These are phyloP conservation scores for Oxygymnocypris stewartii DNA, from an alignment of 2,113 vertebrate species.

Conservation along the genomic window DNA sequence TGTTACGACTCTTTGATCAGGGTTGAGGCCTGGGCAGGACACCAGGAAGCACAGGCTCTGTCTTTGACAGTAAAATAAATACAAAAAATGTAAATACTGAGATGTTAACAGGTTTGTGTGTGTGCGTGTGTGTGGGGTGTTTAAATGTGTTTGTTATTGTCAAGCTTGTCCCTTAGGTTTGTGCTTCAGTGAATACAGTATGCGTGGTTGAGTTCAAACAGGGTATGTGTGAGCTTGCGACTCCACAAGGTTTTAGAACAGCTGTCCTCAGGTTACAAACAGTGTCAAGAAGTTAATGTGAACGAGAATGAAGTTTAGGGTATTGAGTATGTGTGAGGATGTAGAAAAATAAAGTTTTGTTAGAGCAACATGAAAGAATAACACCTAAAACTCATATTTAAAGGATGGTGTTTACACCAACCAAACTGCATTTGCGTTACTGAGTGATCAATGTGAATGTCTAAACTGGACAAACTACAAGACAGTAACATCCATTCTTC, in stretches of 20 bases:
- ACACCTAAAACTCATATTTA: neutral
- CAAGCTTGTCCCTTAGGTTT: conserved; percentile 28
- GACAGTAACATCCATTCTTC: neutral
- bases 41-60: neutral
- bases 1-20: neutral
- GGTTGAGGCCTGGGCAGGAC: conserved; percentile 10
- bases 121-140: neutral
- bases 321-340: neutral
- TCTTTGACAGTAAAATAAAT: too few species aligned
- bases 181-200: neutral
- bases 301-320: neutral
- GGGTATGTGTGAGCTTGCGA: neutral
- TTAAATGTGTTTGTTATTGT: too few species aligned
- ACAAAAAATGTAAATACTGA: neutral
- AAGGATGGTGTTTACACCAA: neutral
- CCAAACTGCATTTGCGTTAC: neutral
- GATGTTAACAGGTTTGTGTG: neutral
- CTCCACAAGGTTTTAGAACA: neutral
- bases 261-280: neutral
- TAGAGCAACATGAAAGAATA: neutral
- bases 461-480: neutral
- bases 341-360: neutral
- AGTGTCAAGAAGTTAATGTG: neutral
- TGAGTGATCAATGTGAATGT: neutral
- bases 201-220: neutral